Evolutionary conservation across 2,888 invertebrate genomes (phyloP), one percentile per base, ranked within the genome.

Genomic region (Watsonalla binaria): DNA sequence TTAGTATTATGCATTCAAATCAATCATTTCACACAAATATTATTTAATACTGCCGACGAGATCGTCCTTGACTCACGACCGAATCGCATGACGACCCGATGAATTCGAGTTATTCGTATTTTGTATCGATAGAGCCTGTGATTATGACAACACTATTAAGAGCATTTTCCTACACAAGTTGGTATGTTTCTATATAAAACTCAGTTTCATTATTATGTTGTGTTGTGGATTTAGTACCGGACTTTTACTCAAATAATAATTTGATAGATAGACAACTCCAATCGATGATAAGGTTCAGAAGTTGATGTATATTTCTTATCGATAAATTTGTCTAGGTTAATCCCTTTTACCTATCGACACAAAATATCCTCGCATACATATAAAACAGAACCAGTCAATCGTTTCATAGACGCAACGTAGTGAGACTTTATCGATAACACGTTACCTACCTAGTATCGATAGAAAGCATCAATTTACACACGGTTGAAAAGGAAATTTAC

Each of bases 31-130:
- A 78, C 80, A 83, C 78, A 73, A 69, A 65, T 66, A 58, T 56
- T 55, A 69, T 69, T 75, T 89, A 90, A 90, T 89, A 89, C 89
- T 90, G 87, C 82, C 86, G 75, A 75, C 77, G 72, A 75, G 72
- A 74, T 75, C 80, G 76, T 62, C 54, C 39, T 54, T 35, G 53
- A 47, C 56, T 52, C 49, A 37, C 60, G 59, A 54, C 53, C 55
- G 52, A 59, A 61, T 55, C 47, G 53, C 61, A 47, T 47, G 62
- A 66, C 70, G 68, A 73, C 64, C 69, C 65, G 63, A 66, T 70
- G 72, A 63, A 60, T 67, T 68, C 66, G 58, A 67, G 74, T 67
- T 63, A 65, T 61, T 57, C 65, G 71, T 64, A 71, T 68, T 68
- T 63, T 66, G 68, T 65, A 60, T 64, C 65, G 68, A 37, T 42